phyloP scores from a whole-genome alignment of 2,888 invertebrate genomes.

The Oasisia sp. region DNA sequence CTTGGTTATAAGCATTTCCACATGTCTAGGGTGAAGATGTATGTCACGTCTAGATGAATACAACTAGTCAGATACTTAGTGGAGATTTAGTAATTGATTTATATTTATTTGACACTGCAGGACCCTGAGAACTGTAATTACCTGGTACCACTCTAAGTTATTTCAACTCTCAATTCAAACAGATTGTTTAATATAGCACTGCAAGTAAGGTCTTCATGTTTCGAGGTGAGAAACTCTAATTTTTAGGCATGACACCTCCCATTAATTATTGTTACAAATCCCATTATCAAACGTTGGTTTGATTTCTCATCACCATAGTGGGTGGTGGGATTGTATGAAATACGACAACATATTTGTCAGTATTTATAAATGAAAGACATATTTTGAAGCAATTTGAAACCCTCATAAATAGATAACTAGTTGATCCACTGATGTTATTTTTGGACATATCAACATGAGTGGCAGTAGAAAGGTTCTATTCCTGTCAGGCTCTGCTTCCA shows the following conservation, averaged over 20 bases:
- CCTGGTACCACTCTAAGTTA: not conserved
- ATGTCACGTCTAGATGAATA: no score
- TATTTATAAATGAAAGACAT: not conserved
- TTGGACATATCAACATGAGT: not conserved
- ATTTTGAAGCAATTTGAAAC: not conserved
- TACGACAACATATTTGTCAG: no score
- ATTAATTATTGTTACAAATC: no score
- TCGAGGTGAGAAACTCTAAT: no score
- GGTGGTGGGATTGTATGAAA: no score
- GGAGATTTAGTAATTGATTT: not conserved
- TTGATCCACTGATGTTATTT: not conserved
- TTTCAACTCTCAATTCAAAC: not conserved
- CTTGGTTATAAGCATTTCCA: no score
- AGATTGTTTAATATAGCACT: not conserved
- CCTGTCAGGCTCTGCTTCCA: not conserved
- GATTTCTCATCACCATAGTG: no score
- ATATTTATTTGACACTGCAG: not conserved
- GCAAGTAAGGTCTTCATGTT: no score
- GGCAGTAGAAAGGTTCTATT: not conserved
- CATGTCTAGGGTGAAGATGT: no score
- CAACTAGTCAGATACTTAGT: not conserved
- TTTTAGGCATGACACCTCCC: no score
- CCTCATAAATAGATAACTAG: not conserved
- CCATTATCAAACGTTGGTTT: no score
- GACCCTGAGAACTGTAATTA: no score